Conservation (phyloP, 2,888 invertebrate genomes). For the Hermaeophaga mercurialis region DNA sequence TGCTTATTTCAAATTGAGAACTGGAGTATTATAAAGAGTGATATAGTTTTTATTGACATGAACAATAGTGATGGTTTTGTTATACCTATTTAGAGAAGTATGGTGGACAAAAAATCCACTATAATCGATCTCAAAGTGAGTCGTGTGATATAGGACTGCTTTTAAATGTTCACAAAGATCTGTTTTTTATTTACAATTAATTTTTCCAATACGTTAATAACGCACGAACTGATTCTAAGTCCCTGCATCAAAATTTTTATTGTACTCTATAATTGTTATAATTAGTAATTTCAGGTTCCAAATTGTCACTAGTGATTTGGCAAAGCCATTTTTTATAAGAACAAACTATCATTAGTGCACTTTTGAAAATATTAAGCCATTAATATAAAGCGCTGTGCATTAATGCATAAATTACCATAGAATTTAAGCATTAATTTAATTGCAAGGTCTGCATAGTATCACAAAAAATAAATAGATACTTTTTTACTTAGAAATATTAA, state of each 20-base stretch:
- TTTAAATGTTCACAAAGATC: constrained; percentile 57
- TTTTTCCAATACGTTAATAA: constrained; percentile 30
- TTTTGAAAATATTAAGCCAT: no score
- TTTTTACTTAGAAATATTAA: no score
- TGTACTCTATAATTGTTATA: no score
- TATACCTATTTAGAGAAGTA: constrained; percentile 41
- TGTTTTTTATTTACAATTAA: constrained; percentile 53
- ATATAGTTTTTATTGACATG: constrained; percentile 43
- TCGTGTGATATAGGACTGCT: constrained; percentile 59
- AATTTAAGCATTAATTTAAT: no score
- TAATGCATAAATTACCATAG: no score
- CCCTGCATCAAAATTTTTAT: constrained; percentile 1
- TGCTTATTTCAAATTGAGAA: constrained; percentile 39
- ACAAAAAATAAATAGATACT: no score
- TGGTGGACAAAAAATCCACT: constrained; percentile 39
- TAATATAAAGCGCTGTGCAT: no score
- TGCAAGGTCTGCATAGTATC: no score
- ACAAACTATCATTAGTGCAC: no score
- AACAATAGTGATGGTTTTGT: constrained; percentile 44
- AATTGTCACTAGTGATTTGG: no score
- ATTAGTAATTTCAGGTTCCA: no score
- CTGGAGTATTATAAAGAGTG: constrained; percentile 51
- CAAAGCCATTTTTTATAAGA: no score
- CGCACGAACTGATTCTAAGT: constrained; percentile 49
- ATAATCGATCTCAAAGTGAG: constrained; percentile 56